Base-by-base conservation (phyloP, 2,797 vertebrate species). In the Ctenopoma multispine region DNA sequence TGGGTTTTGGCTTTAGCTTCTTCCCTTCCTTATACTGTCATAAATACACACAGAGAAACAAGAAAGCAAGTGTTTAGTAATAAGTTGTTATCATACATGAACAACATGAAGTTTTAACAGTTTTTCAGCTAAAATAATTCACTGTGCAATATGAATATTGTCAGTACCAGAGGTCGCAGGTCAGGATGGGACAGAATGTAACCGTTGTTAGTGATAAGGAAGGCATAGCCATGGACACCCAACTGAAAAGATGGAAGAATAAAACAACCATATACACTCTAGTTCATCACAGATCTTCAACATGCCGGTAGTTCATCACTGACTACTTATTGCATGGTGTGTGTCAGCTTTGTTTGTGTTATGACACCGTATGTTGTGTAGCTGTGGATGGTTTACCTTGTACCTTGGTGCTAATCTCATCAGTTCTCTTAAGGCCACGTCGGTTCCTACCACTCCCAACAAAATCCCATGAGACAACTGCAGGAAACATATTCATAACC, bases 151-250 rank as follows among this genome's bases (percentile, higher is more conserved):
- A 15, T 0, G 18, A 23, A 41, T 1, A 63, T 8, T 47, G 14
- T 57, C n/a, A 43, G 61, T 85, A 99, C 97, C 96, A 99, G 72
- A 60, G 98, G 97, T 54, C 96, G 95, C 2, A 98, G 96, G 75
- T 97, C 98, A 3, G 98, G 98, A 65, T 99, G 97, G 18, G 96
- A 96, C 40, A 99, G 94, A 84, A 99, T 97, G 92, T 99, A 99
- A 80, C 97, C 98, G 0, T 99, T 99, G 88, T 99, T 99, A 10
- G 97, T 99, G 87, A 96, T 96, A 75, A 99, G 89, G 86, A 95
- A 99, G 63, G 97, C 97, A 0, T 99, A 99, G 64, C 98, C 97
- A 47, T 99, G 97, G 76, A 97, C 92, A 61, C 98, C 98, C 4
- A 99, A 94, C 97, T 99, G 80, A 73, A 80, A 38, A 77, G 60